These are phyloP conservation scores for Spizella passerina DNA, from an alignment of 2,797 vertebrate genomes.

Conservation along the genomic window DNA sequence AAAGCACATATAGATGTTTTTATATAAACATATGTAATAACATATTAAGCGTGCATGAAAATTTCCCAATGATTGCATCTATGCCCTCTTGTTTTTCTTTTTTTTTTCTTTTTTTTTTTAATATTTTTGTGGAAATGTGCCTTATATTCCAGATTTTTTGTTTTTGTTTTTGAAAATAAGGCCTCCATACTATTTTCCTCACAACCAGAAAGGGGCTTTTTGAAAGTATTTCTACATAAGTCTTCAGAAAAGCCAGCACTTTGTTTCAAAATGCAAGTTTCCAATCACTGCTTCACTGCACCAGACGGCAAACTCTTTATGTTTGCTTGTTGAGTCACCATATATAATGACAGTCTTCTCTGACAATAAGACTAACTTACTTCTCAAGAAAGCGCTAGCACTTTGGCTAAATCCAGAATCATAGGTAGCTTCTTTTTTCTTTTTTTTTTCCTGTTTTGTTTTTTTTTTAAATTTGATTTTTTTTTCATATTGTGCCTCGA, in stretches of 20 bases:
- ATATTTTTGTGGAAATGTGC: conserved; percentile 80
- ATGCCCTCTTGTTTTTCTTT: conserved; percentile 76
- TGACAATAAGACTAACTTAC: conserved; percentile 74
- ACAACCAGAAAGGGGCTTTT: conserved; percentile 88
- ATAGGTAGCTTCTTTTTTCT: conserved; percentile 82
- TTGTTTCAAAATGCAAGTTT: conserved; percentile 74
- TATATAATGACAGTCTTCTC: conserved; percentile 77
- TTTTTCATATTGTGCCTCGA: conserved; percentile 76
- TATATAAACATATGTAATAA: conserved; percentile 99
- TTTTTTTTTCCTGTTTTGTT: conserved; percentile 69
- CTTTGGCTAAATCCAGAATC: conserved; percentile 89
- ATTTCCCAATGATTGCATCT: conserved; percentile 86
- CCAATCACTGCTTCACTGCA: conserved; percentile 75
- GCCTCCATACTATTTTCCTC: conserved; percentile 85
- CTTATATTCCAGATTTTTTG: conserved; percentile 84
- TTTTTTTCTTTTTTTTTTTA: neutral
- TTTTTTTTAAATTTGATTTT: conserved; percentile 68
- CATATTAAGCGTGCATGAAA: conserved; percentile 98
- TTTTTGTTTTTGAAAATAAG: conserved; percentile 85
- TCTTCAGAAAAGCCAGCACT: conserved; percentile 85
- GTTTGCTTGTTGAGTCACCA: conserved; percentile 77
- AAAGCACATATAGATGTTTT: conserved; percentile 99
- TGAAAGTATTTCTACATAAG: conserved; percentile 81
- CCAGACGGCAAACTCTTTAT: conserved; percentile 69
- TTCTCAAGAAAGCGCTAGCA: conserved; percentile 82